Conservation (phyloP, 2,888 invertebrate species). For the Pandemis heparana region DNA sequence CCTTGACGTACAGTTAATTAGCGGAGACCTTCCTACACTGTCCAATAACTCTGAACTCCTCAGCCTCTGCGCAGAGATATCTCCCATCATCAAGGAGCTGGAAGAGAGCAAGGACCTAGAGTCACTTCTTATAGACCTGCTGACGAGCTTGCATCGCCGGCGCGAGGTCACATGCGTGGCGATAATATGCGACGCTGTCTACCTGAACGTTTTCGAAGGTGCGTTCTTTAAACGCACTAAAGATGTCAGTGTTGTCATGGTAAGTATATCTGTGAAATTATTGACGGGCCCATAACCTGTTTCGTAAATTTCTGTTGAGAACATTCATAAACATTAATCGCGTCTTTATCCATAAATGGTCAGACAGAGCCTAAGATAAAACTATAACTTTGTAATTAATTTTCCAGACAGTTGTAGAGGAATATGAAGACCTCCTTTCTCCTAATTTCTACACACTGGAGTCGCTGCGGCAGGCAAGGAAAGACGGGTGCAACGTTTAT, state of each 20-base stretch:
- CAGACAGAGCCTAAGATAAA: too few relatives aligned
- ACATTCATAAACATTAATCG: too few relatives aligned
- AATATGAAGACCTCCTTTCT: constrained; percentile 87
- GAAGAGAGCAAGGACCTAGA: constrained; percentile 66
- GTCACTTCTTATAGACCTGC: constrained; percentile 63
- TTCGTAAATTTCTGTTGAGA: too few relatives aligned
- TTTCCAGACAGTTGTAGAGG: constrained; percentile 84
- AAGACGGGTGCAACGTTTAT: constrained; percentile 89
- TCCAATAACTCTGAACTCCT: neutral
- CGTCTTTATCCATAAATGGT: too few relatives aligned
- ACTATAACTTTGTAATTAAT: neutral
- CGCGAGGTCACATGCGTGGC: constrained; percentile 81
- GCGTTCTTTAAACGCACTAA: constrained; percentile 75
- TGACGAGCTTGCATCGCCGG: constrained; percentile 57
- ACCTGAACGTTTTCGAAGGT: constrained; percentile 82
- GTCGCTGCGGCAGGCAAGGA: constrained; percentile 84
- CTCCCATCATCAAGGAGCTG: constrained; percentile 57
- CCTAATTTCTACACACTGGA: constrained; percentile 87
- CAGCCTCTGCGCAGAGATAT: constrained; percentile 56
- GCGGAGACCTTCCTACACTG: too few relatives aligned
- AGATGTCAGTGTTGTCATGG: constrained; percentile 82
- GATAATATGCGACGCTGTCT: constrained; percentile 82
- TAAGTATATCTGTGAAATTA: constrained; percentile 49
- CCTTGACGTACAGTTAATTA: too few relatives aligned
- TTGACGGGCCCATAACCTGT: too few relatives aligned